Base-by-base conservation (phyloP, 2,113 vertebrate genomes). In the Aptenodytes patagonicus region DNA sequence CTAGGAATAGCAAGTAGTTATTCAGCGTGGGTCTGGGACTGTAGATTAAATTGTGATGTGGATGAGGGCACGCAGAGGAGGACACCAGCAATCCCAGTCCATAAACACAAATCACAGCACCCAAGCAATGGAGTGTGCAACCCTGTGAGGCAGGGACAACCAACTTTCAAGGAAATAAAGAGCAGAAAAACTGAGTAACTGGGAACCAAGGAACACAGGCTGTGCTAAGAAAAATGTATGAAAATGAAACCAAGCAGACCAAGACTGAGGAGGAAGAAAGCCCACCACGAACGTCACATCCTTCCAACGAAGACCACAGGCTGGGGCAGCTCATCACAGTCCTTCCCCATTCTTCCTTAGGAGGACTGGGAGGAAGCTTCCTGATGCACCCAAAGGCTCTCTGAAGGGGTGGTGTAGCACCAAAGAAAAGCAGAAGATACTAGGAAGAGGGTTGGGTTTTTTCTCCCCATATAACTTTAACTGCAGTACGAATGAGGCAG, bases 401-500 rank as follows among this genome's bases (percentile, higher is more conserved):
- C 66, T 57, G 66, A 32, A 83, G 36, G 8, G 21, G 14, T 57
- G 22, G 13, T 12, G 12, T 6, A 40, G 44, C 70, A 52, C 36
- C 47, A 22, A 58, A 68, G 38, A 34, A 91, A 85, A 90, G 57
- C 46, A 75, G 78, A 2, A 57, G 36, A 6, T 55, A 21, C 22
- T 13, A 69, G 32, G 52, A 58, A 55, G 6, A 58, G 5, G 17
- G 16, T 6, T 72, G 52, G 58, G 0, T 5, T 34, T 51, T 10
- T 3, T 0, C 5, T 6, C 6, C 26, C 10, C 9, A 1, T 28
- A 3, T 31, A 36, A 71, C 14, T 44, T 65, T 25, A 38, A 11
- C 31, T 8, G 14, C 5, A 31, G 19, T 15, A 13, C 15, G 52
- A 42, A 21, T 32, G 44, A 84, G 66, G 46, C 88, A 78, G 61